phyloP scores from a whole-genome alignment of 2,113 vertebrate genomes.

The Myiozetetes cayanensis region DNA sequence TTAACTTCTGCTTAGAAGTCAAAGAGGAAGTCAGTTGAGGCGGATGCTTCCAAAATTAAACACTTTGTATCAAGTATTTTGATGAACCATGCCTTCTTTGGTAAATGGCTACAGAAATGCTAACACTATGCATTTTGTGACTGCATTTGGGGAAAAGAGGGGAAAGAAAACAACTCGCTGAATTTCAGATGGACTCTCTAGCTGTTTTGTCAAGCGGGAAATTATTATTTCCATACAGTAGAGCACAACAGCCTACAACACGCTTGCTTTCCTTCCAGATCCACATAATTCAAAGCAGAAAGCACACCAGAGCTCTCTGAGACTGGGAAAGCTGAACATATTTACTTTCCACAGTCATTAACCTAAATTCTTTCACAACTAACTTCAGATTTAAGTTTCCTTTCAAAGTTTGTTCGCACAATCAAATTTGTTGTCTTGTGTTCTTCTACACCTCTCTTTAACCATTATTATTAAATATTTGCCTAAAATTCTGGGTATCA shows the following conservation, averaged over 20 bases:
- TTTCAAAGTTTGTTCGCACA: background rate
- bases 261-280: background rate
- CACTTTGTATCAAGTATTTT: background rate
- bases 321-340: background rate
- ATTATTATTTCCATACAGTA: background rate
- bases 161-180: background rate
- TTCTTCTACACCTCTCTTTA: background rate
- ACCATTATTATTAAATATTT: background rate
- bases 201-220: background rate
- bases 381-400: background rate
- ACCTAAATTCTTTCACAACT: background rate
- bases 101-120: background rate
- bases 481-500: background rate
- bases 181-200: background rate
- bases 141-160: background rate
- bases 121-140: background rate
- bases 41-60: constrained; percentile 21
- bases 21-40: background rate
- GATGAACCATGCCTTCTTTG: background rate
- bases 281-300: constrained; percentile 18
- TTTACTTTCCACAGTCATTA: background rate
- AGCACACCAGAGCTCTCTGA: background rate
- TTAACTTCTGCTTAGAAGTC: background rate
- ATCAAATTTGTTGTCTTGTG: background rate
- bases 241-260: background rate